phyloP scores from a whole-genome alignment of 2,113 vertebrate species.

The Gallinago media region DNA sequence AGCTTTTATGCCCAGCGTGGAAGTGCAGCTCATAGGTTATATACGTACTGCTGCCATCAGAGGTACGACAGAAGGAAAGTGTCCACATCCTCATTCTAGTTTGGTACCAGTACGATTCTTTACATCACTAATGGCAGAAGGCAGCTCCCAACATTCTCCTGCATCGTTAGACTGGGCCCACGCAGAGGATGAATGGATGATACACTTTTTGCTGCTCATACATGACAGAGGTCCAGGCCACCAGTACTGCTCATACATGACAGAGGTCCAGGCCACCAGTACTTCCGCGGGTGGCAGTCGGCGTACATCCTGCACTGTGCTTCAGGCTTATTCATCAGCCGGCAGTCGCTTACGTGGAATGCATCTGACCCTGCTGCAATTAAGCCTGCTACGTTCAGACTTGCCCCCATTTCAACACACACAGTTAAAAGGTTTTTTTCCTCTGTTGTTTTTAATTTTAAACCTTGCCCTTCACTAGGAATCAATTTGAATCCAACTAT shows the following conservation, averaged over 20 bases:
- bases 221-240: not conserved
- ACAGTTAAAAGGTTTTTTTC: not conserved
- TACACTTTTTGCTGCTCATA: not conserved
- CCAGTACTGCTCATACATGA: not conserved
- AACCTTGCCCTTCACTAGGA: not conserved
- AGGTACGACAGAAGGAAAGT: rapidly evolving
- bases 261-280: not conserved
- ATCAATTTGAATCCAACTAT: not conserved
- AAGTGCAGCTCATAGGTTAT: rapidly evolving
- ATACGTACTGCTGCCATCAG: rapidly evolving
- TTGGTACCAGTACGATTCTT: rapidly evolving
- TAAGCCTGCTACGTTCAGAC: not conserved
- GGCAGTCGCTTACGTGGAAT: not conserved
- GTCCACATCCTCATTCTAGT: rapidly evolving
- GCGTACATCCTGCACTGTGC: not conserved
- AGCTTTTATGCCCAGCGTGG: not conserved
- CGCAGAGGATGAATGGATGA: rapidly evolving
- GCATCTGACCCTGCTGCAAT: not conserved
- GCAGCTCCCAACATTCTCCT: not conserved
- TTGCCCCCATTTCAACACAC: not conserved
- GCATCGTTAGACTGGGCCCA: rapidly evolving
- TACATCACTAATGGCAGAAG: not conserved
- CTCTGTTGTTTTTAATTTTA: not conserved
- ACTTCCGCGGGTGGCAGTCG: rapidly evolving
- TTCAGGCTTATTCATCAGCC: not conserved